Base-by-base conservation (phyloP, 2,113 vertebrate species). In the Stomatorhinus ivindoensis region DNA sequence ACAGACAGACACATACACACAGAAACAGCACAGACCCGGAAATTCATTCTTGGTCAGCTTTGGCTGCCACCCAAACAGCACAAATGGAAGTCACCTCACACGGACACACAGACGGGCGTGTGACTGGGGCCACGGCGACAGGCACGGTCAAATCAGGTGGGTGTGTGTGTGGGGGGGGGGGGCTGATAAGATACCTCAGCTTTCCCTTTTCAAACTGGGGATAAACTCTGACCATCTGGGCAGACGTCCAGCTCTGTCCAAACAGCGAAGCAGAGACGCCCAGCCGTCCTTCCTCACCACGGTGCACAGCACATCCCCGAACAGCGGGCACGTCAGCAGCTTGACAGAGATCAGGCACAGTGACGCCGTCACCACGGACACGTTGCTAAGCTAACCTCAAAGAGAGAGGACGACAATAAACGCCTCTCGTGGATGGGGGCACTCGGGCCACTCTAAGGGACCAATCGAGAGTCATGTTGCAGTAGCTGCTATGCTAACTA, bases 211-310 rank as follows among this genome's bases (percentile, higher is more conserved):
- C 17, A 87, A 35, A 51, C 85, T 15, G 11, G 47, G 85, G 27
- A 87, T 53, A 87, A 55, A 51, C 27, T 87, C 50, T 84, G 27
- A 87, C 4, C 85, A 87, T n/a, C 85, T 19, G 85, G 85, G 85
- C 47, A 27, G 24, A 87, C 31, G 13, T 19, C 48, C 47, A 53
- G 50, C 50, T 21, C 50, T 55, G 85, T 53, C 85, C 31, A 84
- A 10, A 84, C 8, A 47, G 42, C 9, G 7, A 84, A 47, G 82
- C 19, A n/a, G 44, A 84, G 82, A 84, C 44, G 7, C 24, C 42
- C 44, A 24, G 39, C 44, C 47, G 19, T 46, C 80, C 44, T 39
- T 47, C 21, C 8, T 46, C 19, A 7, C 80, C 44, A 1, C 5
- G 1, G 21, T 24, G 17, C 9, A 44, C 17, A 42, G 39, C 42